Percentiles rank a stretch among this genome's conserved stretches.
Conservation (phyloP, 1,140 invertebrate species). For the Lasaia peninsularis region DNA sequence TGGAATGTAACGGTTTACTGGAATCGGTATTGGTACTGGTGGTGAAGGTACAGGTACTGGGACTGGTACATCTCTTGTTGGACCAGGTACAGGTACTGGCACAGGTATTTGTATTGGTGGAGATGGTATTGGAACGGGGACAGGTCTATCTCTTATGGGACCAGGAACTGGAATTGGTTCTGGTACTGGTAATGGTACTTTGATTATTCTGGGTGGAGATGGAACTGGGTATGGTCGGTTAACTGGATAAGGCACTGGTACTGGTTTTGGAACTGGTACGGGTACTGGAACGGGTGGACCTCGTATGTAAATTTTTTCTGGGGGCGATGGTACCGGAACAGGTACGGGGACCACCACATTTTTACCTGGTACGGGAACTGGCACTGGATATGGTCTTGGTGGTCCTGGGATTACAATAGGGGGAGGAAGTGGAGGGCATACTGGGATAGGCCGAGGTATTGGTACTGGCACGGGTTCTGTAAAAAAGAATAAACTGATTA, state of each 20-base stretch:
- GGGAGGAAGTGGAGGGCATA: constrained; percentile 27
- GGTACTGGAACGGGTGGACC: constrained; percentile 44
- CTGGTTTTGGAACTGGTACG: constrained; percentile 32
- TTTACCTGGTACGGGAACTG: constrained; percentile 49
- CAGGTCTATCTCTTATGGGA: constrained; percentile 32
- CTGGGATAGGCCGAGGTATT: constrained; percentile 15
- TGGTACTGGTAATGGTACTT: constrained; percentile 37
- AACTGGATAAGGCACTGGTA: constrained; percentile 38
- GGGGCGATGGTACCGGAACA: constrained; percentile 50
- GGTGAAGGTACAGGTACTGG: constrained; percentile 47
- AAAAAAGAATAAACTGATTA: neutral
- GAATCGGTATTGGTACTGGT: constrained; percentile 35
- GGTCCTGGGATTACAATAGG: constrained; percentile 54
- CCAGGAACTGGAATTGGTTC: constrained; percentile 37
- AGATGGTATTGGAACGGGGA: constrained; percentile 48
- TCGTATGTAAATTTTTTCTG: constrained; percentile 47
- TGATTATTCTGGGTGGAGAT: constrained; percentile 36
- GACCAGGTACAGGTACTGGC: constrained; percentile 37
- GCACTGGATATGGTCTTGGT: constrained; percentile 48
- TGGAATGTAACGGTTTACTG: constrained; percentile 28
- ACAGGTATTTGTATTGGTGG: constrained; percentile 39
- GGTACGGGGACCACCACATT: constrained; percentile 49
- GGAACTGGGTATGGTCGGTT: constrained; percentile 45
- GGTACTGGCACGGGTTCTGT: constrained; percentile 20
- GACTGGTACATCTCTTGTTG: constrained; percentile 38